Evolutionary conservation across 2,888 invertebrate genomes (phyloP).

Genomic region (Chelonus formosanus): DNA sequence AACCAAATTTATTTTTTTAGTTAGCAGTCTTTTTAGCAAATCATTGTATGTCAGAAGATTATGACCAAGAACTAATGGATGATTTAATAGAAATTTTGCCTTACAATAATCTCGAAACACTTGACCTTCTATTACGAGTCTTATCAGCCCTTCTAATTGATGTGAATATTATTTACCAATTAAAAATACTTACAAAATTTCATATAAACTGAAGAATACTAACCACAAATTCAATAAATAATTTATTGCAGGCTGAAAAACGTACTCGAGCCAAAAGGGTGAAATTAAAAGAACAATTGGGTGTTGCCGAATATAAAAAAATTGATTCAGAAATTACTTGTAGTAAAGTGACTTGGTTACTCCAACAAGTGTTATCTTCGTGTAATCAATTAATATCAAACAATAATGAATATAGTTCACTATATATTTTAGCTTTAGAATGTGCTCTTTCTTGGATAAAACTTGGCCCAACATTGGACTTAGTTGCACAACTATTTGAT

Average conservation of each 20-base stretch:
- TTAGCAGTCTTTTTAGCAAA: constrained; percentile 86
- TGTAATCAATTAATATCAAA: constrained; percentile 46
- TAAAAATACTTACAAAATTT: no score
- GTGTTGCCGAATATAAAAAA: constrained; percentile 5
- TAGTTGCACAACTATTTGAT: constrained; percentile 54
- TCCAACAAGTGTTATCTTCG: constrained; percentile 56
- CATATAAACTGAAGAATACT: no score
- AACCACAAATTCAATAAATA: constrained; percentile 17
- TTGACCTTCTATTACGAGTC: constrained; percentile 80
- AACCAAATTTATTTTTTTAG: constrained; percentile 66
- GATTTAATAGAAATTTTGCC: constrained; percentile 76
- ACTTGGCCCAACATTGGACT: constrained; percentile 52
- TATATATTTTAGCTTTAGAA: constrained; percentile 54
- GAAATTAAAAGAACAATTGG: constrained; percentile 46
- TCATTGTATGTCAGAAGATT: constrained; percentile 62
- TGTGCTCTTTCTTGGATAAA: constrained; percentile 58
- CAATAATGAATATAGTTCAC: constrained; percentile 42
- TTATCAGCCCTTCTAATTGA: constrained; percentile 89
- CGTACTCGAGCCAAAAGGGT: constrained; percentile 40
- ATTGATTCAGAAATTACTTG: constrained; percentile 45
- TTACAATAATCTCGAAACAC: constrained; percentile 70
- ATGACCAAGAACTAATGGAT: constrained; percentile 75
- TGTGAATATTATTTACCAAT: constrained; percentile 66
- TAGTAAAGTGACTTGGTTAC: constrained; percentile 54
- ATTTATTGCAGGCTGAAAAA: constrained; percentile 42